Base-by-base conservation (phyloP, 2,888 invertebrate genomes). In the Chymomyza procnemis region DNA sequence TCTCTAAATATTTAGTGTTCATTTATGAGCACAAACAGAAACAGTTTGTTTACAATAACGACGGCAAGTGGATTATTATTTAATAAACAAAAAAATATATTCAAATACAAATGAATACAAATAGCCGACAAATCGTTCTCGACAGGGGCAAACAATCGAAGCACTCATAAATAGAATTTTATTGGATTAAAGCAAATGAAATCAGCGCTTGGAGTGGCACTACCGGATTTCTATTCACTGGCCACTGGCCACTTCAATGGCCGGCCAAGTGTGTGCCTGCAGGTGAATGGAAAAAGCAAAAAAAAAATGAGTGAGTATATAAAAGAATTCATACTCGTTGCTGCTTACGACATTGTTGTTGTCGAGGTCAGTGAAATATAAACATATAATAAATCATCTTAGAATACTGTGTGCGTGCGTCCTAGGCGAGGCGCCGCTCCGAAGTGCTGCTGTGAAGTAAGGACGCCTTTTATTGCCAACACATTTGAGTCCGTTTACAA, bases 331-430 rank as follows among this genome's bases (percentile, higher is more conserved):
- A 55, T 22, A 62, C 58, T 61, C 64, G 64, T 52, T 64, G 70
- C 54, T 62, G 50, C 52, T 54, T 18, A 48, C 72, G 67, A 61
- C 58, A 54, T 59, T 69, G 57, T 48, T 71, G 54, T 26, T 61
- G 52, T 62, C 46, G 58, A 48, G 87, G 87, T 86, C 82, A 81
- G 82, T 69, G 85, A 71, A 76, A 86, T 79, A 86, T 84, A 81
- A 82, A 82, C 85, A 82, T 84, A 72, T 64, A 79, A 86, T 82
- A 86, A 82, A 84, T 82, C 86, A 86, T 84, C 64, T 55, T 50
- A 68, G 67, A 65, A 72, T 5, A 41, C 34, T 41, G 34, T 41
- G 34, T 12, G 34, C 12, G 34, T n/a, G n/a, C n/a, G n/a, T n/a
- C 34, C 34, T 3, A 41, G 34, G 34, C 3, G 3, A 41, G 34